Evolutionary conservation across 2,797 vertebrate genomes (phyloP), one percentile per base, ranked within the genome.

Genomic region (Acipenser transmontanus): DNA sequence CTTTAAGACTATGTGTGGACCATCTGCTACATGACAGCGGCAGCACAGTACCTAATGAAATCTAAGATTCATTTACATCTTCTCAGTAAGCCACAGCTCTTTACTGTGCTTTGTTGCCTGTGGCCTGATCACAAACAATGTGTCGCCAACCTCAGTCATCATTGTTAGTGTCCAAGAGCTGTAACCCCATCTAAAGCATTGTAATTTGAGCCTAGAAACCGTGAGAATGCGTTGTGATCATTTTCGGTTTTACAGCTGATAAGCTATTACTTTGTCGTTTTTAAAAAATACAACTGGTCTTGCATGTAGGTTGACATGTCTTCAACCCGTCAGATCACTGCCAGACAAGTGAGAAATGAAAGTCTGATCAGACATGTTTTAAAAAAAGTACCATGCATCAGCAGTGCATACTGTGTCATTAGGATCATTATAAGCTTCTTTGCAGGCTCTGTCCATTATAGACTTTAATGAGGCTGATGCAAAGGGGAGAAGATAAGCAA

Each of bases 361-460:
- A 34, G 34, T 3, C 34, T 34, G 34, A 34, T 34, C 34, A 34
- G 34, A 34, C 34, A 34, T 34, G 34, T 34, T 17, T 34, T 34
- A 34, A 34, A 34, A 4, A 34, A 34, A 34, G 34, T 34, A 4
- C 34, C 34, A 57, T 13, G 6, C 54, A 57, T 11, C 11, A 57
- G 54, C 54, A 57, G 54, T 13, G 12, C 54, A 57, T 73, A 70
- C 74, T 78, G 77, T 80, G 81, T 79, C 80, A 81, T 85, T 82
- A 85, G 69, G 76, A 74, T 83, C 84, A 86, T 84, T 79, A 84
- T 75, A 81, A 74, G 74, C 70, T 73, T 84, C 68, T 72, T 69
- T 77, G 74, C 80, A 82, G 82, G 80, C 84, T 80, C 83, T 74
- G 79, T 76, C 80, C 78, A 57, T 82, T 81, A 85, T 85, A 82